Evolutionary conservation across 2,113 vertebrate genomes (phyloP).

Genomic region (Nesoenas mayeri): DNA sequence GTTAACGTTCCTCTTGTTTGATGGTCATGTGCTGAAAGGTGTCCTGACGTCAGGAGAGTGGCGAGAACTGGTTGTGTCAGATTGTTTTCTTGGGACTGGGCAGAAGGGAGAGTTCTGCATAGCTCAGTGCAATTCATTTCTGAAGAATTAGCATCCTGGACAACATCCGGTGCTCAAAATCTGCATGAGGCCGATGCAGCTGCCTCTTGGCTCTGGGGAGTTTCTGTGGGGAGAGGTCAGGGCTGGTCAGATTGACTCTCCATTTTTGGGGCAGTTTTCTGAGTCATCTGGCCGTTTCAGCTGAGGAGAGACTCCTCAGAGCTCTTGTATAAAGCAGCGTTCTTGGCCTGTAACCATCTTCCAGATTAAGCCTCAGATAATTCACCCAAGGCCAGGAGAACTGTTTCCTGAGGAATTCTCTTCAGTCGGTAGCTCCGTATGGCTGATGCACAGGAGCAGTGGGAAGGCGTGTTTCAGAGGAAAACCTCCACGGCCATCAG

Average conservation of each 20-base stretch:
- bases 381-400: background rate
- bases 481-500: background rate
- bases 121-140: background rate
- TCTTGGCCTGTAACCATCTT: background rate
- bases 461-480: background rate
- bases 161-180: background rate
- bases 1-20: background rate
- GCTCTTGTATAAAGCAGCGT: background rate
- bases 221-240: background rate
- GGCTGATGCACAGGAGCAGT: background rate
- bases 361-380: background rate
- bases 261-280: background rate
- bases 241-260: background rate
- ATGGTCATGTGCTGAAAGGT: background rate
- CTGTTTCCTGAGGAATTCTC: background rate
- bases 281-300: background rate
- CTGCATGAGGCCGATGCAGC: rapidly evolving
- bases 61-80: constrained; percentile 14
- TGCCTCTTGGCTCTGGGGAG: background rate
- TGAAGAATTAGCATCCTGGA: background rate
- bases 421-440: background rate
- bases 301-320: background rate
- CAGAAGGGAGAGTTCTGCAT: background rate
- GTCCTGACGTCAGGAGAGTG: background rate
- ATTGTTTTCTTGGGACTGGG: background rate